phyloP scores from a whole-genome alignment of 2,113 vertebrate genomes.

The Antechinus flavipes region DNA sequence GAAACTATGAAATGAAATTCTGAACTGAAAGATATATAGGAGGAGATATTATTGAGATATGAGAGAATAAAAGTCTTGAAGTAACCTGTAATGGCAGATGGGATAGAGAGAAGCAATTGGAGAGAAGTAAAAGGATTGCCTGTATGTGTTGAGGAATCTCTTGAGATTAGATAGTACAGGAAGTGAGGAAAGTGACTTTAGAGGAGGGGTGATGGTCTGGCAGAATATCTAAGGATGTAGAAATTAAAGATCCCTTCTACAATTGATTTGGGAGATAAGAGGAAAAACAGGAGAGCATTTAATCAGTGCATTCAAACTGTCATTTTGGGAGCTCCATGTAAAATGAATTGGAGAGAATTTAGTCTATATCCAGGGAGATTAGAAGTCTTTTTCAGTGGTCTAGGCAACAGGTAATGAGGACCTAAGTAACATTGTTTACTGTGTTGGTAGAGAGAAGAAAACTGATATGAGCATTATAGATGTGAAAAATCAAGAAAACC shows the following conservation, averaged over 20 bases:
- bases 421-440: neutral
- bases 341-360: neutral
- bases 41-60: no score
- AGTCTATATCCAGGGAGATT: neutral
- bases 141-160: neutral
- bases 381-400: neutral
- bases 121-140: neutral
- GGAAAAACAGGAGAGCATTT: neutral
- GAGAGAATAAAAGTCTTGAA: no score
- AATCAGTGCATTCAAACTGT: neutral
- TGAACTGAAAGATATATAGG: no score
- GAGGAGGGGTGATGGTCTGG: neutral
- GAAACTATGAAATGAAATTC: no score
- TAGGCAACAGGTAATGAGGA: neutral
- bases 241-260: neutral
- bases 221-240: neutral
- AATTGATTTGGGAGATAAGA: neutral
- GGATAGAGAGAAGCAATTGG: no score
- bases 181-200: neutral
- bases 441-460: neutral
- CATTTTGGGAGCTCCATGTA: neutral
- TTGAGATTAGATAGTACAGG: neutral
- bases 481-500: neutral
- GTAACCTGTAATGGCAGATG: no score
- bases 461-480: neutral